Percentiles rank a stretch among this genome's conserved stretches.
These are phyloP conservation scores for Haliclona indistincta DNA, from an alignment of 37 sponge, comb jelly and placozoan genomes.

Conservation along the genomic window DNA sequence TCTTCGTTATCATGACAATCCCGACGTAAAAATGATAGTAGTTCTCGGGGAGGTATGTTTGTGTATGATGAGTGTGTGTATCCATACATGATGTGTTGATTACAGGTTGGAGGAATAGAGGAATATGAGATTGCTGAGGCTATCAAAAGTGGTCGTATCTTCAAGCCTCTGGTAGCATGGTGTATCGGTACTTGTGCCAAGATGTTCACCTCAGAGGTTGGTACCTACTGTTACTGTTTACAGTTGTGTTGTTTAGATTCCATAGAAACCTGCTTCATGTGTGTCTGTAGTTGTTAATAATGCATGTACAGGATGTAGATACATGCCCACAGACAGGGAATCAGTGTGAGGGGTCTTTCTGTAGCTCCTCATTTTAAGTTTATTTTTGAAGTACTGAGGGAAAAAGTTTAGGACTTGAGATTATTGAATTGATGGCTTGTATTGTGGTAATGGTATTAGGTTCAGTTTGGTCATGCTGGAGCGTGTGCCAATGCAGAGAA, in stretches of 20 bases:
- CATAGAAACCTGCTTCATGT: too few relatives aligned
- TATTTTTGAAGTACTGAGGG: too few relatives aligned
- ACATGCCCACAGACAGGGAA: too few relatives aligned
- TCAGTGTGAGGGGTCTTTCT: too few relatives aligned
- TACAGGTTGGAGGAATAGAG: constrained; percentile 92
- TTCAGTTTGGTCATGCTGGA: constrained; percentile 99
- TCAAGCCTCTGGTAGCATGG: constrained; percentile 94
- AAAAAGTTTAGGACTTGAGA: too few relatives aligned
- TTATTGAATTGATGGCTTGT: too few relatives aligned
- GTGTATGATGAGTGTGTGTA: neutral
- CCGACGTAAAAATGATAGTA: constrained; percentile 90
- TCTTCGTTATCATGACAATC: constrained; percentile 84
- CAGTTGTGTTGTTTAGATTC: too few relatives aligned
- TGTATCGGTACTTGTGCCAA: constrained; percentile 97
- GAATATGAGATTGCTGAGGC: constrained; percentile 88
- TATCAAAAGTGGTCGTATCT: constrained; percentile 80
- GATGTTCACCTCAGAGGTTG: constrained; percentile 90
- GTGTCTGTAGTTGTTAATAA: too few relatives aligned
- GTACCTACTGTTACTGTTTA: too few relatives aligned
- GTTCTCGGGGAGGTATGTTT: constrained; percentile 97
- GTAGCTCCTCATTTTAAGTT: too few relatives aligned
- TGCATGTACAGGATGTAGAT: too few relatives aligned
- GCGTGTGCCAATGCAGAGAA: constrained; percentile 87
- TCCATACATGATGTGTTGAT: neutral
- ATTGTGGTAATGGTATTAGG: too few relatives aligned